Base-by-base conservation (phyloP, 2,797 vertebrate genomes). In the Botia almorhae region DNA sequence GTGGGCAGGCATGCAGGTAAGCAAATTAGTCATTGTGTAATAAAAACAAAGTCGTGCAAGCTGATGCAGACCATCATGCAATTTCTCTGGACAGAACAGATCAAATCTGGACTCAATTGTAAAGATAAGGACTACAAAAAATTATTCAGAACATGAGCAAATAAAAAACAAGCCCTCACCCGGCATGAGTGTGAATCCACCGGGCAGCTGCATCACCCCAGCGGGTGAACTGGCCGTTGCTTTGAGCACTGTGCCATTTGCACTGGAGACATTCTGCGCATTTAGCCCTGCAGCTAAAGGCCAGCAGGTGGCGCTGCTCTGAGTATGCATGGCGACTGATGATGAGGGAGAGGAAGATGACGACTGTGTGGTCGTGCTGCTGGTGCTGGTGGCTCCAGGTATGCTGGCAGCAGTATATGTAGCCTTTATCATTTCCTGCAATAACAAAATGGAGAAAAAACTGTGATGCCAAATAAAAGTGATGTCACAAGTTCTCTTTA, bases 241-340 rank as follows among this genome's bases (percentile, higher is more conserved):
- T 93, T 98, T 98, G 82, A 97, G 90, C 89, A 96, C 92, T 0
- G 96, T 95, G 83, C 96, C 96, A 2, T 97, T 97, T 88, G 95
- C 91, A 87, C 95, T 95, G 90, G 93, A 93, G 69, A 94, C 89
- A 75, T 93, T 90, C 33, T 89, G 94, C 87, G 93, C 93, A 87
- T 92, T 94, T 90, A 92, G 89, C 29, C 94, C 93, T 81, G 93
- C 91, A 72, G 95, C 92, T 61, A 94, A 92, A 33, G 95, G 94
- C 94, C 97, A 95, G 91, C 95, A 95, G 90, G 96, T 92, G 84
- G 94, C 93, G 0, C 93, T 93, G 91, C 91, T 94, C 63, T 89
- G 91, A 86, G 94, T 93, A 90, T 96, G 96, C 94, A 96, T 93
- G 87, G 95, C 91, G 56, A 92, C 93, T 0, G 93, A 93, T 39